phyloP scores from a whole-genome alignment of 2,888 invertebrate species.

The Hirtodrosophila cameraria region DNA sequence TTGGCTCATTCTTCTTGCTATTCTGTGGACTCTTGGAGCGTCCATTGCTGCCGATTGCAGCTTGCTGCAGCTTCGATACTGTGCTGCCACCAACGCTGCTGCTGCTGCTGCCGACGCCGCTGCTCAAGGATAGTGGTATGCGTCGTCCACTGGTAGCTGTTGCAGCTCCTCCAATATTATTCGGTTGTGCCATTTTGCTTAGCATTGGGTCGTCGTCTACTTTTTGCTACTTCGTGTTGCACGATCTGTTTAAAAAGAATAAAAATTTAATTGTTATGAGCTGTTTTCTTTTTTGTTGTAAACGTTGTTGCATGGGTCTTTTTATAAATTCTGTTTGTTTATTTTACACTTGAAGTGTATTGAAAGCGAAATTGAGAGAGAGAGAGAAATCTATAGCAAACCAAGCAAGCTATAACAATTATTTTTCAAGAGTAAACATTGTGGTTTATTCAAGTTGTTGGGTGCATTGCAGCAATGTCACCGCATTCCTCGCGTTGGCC shows the following conservation, averaged over 20 bases:
- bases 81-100: conserved; percentile 10
- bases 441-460: conserved; percentile 53
- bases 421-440: conserved; percentile 14
- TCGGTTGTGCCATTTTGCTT: conserved; percentile 78
- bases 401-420: conserved; percentile 39
- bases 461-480: conserved; percentile 1
- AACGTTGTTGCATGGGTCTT: too few species aligned
- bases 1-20: conserved; percentile 39
- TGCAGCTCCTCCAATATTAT: conserved; percentile 45
- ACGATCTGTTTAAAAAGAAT: conserved; percentile 50
- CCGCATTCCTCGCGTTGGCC: conserved; percentile 51
- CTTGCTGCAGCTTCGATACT: conserved; percentile 55
- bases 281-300: too few species aligned
- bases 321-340: background rate
- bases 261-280: background rate
- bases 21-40: conserved; percentile 66
- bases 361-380: conserved; percentile 47
- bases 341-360: conserved; percentile 40
- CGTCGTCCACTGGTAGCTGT: conserved; percentile 56
- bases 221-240: conserved; percentile 25
- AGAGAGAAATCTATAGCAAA: conserved; percentile 10
- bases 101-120: conserved; percentile 10
- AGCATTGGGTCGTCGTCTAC: conserved; percentile 62
- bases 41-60: conserved; percentile 46
- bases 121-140: conserved; percentile 51